Conservation (phyloP, 2,888 invertebrate genomes). For the Atrina japonica region DNA sequence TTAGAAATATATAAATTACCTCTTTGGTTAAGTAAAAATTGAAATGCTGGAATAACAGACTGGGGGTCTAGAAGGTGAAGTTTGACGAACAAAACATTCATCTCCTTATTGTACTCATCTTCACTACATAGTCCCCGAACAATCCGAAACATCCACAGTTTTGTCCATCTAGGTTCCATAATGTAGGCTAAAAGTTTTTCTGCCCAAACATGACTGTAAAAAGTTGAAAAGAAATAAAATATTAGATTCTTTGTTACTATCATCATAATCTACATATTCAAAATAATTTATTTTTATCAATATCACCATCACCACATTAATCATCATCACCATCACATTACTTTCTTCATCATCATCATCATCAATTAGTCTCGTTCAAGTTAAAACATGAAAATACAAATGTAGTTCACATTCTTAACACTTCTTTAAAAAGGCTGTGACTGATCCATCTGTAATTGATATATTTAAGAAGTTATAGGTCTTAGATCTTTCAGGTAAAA, state of each 20-base stretch:
- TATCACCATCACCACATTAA: too few species aligned
- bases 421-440: too few species aligned
- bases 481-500: too few species aligned
- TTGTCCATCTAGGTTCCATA: constrained; percentile 72
- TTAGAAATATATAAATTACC: too few species aligned
- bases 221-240: not conserved
- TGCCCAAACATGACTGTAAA: constrained; percentile 74
- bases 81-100: constrained; percentile 78
- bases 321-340: too few species aligned
- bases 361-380: too few species aligned
- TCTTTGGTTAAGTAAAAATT: constrained; percentile 70
- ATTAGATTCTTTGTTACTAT: not conserved
- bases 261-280: not conserved
- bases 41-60: constrained; percentile 75
- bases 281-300: too few species aligned
- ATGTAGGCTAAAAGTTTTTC: constrained; percentile 66
- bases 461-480: too few species aligned
- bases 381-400: too few species aligned
- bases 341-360: too few species aligned
- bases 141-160: constrained; percentile 63
- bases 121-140: constrained; percentile 68
- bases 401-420: too few species aligned
- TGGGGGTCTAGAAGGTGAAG: constrained; percentile 78
- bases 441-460: too few species aligned
- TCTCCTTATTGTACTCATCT: constrained; percentile 73